Base-by-base conservation (phyloP, 2,113 vertebrate genomes). In the Ptilonorhynchus violaceus region DNA sequence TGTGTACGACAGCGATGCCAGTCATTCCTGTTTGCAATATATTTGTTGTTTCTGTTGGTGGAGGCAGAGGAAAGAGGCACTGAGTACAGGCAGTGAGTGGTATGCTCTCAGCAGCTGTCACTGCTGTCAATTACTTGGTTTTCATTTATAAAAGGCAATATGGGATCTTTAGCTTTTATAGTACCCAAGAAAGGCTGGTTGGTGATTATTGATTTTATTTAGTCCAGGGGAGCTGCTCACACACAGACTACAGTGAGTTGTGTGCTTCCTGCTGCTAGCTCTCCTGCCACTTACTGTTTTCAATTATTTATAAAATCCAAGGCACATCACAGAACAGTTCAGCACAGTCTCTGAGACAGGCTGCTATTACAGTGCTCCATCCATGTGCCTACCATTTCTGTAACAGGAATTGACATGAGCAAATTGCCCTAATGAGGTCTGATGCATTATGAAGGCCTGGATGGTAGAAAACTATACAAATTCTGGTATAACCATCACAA, bases 231-330 rank as follows among this genome's bases (percentile, higher is more conserved):
- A 97, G 95, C 56, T 94, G 88, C 96, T 97, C 96, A 92, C 96
- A 94, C 59, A 91, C 64, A 95, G 90, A 93, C 92, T 94, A 63
- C 72, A 84, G 74, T 77, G 62, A 89, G 83, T 44, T 92, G 88
- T 94, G 85, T 67, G 89, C 83, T 92, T 96, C 93, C 92, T 70
- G 88, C 96, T 93, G 92, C 86, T 93, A 89, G 82, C 88, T 97
- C 94, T 96, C 88, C 82, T 96, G 92, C 82, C 91, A 96, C 83
- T 95, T 95, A 90, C 85, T 95, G 91, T 95, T 92, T 95, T 95
- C 95, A 97, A 96, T 97, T 96, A 97, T 96, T 96, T 97, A 95
- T 91, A 93, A 96, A 97, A 97, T 81, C 85, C 89, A 96, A 94
- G 89, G 75, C 82, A 94, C 96, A 96, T 95, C 95, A 95, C 31